These are phyloP conservation scores for Ashinkailepas kermadecensis DNA, from an alignment of 2,888 invertebrate species.

Conservation along the genomic window DNA sequence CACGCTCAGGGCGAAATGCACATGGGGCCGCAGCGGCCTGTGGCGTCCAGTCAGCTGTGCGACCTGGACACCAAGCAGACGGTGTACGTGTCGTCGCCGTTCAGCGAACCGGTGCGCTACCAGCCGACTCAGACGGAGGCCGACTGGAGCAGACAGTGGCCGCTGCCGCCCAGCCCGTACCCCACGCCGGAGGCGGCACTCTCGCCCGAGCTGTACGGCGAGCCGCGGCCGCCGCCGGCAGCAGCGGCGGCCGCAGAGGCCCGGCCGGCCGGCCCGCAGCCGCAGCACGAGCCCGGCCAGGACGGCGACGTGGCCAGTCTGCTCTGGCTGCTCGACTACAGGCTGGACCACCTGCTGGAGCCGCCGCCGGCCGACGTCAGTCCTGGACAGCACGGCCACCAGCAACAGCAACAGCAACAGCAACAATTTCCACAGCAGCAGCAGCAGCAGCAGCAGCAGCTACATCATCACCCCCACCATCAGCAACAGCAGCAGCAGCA, in stretches of 20 bases:
- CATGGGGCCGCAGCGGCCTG: neutral
- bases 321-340: conserved; percentile 16
- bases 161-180: no score
- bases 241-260: neutral
- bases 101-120: neutral
- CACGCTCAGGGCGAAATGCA: neutral
- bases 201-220: neutral
- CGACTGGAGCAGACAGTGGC: no score
- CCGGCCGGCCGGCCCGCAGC: neutral
- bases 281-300: neutral
- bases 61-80: conserved; percentile 17
- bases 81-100: neutral
- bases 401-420: neutral
- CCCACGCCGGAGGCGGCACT: no score
- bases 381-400: neutral
- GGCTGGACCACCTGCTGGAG: conserved; percentile 1
- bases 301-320: conserved; percentile 5
- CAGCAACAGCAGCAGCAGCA: neutral
- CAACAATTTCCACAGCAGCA: neutral
- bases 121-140: neutral
- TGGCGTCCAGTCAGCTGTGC: neutral
- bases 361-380: neutral
- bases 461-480: neutral
- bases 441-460: conserved; percentile 16
- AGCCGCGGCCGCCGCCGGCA: neutral